Evolutionary conservation across 2,797 vertebrate genomes (phyloP), one percentile per base, ranked within the genome.

Genomic region (Eutrigla gurnardus): DNA sequence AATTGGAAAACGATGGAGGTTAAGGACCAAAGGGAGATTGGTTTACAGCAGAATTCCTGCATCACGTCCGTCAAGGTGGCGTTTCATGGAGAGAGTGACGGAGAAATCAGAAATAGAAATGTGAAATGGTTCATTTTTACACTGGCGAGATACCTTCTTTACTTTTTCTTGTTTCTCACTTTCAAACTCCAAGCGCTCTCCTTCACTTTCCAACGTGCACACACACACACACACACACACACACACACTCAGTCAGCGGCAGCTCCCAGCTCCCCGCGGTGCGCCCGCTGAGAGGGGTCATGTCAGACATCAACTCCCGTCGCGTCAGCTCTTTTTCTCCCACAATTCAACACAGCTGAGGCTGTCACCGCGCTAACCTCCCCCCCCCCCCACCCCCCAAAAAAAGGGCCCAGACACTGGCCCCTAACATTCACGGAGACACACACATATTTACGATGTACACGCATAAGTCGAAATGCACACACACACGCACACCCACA

Each of bases 261-360:
- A 89, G 86, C 90, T 91, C 91, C 86, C 86, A 89, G 87, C 86
- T 90, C 91, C 91, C 89, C 53, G 84, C 42, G 32, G 92, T 65
- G 91, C 60, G 68, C 95, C 93, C 83, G 93, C 96, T 95, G 95
- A 89, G 94, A 93, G 95, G 92, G 95, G 94, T 96, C 94, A 89
- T 96, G 95, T 96, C 96, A 97, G 95, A 96, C 95, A 97, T 95
- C 95, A 92, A 87, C 95, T 93, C 95, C 93, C 93, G 93, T 93
- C 92, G 95, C 79, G 93, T 92, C 91, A 91, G 86, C 84, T 92
- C 92, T 93, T 95, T 96, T 95, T 94, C 94, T 94, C 86, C 81
- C 78, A 72, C 89, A 90, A 91, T 92, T 94, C 94, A 96, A 92
- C 93, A 93, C 94, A 92, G 93, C 94, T 91, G 94, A 94, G 93